phyloP scores from a whole-genome alignment of 1,140 invertebrate genomes.

The Episyrphus balteatus region DNA sequence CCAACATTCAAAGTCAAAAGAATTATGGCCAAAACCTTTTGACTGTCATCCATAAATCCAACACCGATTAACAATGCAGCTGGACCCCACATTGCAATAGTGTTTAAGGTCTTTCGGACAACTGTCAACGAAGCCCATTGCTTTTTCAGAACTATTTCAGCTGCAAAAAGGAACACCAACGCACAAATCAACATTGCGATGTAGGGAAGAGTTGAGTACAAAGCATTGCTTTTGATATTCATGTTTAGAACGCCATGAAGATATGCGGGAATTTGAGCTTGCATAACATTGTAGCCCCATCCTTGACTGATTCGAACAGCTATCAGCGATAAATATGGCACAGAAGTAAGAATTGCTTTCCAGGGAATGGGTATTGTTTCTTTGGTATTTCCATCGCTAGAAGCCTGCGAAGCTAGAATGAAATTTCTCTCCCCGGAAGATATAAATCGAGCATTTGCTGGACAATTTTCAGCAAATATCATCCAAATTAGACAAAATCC shows the following conservation, averaged over 20 bases:
- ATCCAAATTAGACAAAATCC: constrained; percentile 48
- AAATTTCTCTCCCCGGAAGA: constrained; percentile 44
- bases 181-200: constrained; percentile 55
- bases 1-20: constrained; percentile 59
- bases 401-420: constrained; percentile 37
- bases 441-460: constrained; percentile 42
- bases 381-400: background rate
- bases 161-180: constrained; percentile 42
- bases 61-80: constrained; percentile 49
- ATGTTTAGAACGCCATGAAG: constrained; percentile 56
- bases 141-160: constrained; percentile 16
- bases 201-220: constrained; percentile 68
- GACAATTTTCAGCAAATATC: constrained; percentile 49
- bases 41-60: constrained; percentile 39
- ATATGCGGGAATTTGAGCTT: constrained; percentile 70
- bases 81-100: constrained; percentile 46
- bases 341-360: constrained; percentile 56
- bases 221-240: constrained; percentile 61
- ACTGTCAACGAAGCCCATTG: constrained; percentile 20
- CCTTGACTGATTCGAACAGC: constrained; percentile 73
- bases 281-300: constrained; percentile 83
- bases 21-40: constrained; percentile 40
- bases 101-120: constrained; percentile 55
- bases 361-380: constrained; percentile 43
- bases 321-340: constrained; percentile 71